Conservation (phyloP, 92 coral and sea anemone species). For the Hydrozoanthus gracilis region DNA sequence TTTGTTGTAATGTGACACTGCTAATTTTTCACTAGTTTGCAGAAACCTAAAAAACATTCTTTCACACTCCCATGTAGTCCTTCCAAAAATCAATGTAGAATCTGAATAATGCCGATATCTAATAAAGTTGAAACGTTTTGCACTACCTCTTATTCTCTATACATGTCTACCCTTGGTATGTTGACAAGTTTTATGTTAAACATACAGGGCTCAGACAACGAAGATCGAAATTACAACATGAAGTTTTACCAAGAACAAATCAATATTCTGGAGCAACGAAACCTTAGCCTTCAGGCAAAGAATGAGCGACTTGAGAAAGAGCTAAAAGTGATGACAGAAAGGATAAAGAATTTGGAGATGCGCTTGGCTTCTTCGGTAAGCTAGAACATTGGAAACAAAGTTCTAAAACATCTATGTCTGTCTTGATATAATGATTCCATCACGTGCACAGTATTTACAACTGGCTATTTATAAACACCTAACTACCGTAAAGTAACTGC, state of each 20-base stretch:
- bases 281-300: conserved; percentile 78
- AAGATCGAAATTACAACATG: conserved; percentile 48
- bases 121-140: neutral
- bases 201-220: conserved; percentile 6
- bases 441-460: no score
- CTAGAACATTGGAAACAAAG: neutral
- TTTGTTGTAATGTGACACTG: no score
- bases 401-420: no score
- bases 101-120: no score
- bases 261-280: conserved; percentile 79
- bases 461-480: no score
- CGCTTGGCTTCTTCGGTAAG: conserved; percentile 49
- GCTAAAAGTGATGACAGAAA: conserved; percentile 69
- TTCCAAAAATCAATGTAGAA: no score
- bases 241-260: conserved; percentile 82
- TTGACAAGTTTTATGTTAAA: neutral
- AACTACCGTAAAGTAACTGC: no score
- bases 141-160: neutral
- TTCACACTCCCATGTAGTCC: no score
- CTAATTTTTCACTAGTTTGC: no score
- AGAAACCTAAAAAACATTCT: no score
- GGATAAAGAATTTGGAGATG: conserved; percentile 71
- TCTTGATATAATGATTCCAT: no score
- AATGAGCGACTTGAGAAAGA: conserved; percentile 88
- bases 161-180: neutral